Evolutionary conservation across 2,888 invertebrate species (phyloP).

Genomic region (Steinernema hermaphroditum): DNA sequence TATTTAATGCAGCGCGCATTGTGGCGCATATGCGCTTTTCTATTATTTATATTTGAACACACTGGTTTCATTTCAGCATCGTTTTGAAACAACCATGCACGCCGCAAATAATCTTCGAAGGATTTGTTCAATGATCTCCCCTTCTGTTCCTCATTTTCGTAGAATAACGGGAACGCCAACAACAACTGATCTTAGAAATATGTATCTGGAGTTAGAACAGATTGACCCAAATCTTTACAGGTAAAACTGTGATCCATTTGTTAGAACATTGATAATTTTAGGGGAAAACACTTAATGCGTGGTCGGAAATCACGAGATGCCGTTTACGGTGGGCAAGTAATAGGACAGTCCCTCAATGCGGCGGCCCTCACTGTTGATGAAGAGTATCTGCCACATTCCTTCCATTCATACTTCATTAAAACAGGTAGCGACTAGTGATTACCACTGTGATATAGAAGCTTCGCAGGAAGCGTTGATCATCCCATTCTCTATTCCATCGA

Average conservation of each 20-base stretch:
- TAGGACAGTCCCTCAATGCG: constrained; percentile 67
- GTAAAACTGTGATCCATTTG: not conserved
- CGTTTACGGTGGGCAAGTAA: constrained; percentile 45
- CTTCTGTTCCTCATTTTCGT: not conserved
- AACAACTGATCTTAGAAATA: not conserved
- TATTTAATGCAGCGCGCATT: no score
- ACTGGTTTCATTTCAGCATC: no score
- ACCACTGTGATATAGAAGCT: not conserved
- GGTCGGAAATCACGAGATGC: constrained; percentile 36
- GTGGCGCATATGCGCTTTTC: no score
- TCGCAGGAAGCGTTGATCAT: constrained; percentile 41
- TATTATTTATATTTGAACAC: no score
- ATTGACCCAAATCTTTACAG: constrained; percentile 26
- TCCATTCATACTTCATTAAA: constrained; percentile 68
- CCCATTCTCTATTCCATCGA: constrained; percentile 68
- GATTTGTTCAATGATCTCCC: not conserved
- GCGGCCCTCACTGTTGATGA: constrained; percentile 65
- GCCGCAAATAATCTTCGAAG: not conserved
- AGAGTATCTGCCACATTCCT: constrained; percentile 65
- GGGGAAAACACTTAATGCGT: constrained; percentile 33
- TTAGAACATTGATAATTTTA: constrained; percentile 21
- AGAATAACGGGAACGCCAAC: not conserved
- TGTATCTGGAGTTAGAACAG: constrained; percentile 15
- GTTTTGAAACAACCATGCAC: not conserved
- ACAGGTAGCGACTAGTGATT: constrained; percentile 57